Base-by-base conservation (phyloP, 2,888 invertebrate species). In the Cetonia aurata region DNA sequence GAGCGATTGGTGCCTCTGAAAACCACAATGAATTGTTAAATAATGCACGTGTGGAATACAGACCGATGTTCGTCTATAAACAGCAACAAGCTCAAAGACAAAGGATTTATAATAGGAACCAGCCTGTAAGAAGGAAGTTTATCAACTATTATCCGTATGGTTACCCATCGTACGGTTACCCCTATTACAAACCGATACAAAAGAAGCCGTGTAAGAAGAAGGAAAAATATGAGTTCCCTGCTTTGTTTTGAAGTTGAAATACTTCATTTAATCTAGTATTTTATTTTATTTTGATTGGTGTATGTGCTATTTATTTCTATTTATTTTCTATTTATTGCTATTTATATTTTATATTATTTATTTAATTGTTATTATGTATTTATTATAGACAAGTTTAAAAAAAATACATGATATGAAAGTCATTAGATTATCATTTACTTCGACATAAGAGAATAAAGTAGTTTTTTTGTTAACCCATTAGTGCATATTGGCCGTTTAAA, bases 111-210 rank as follows among this genome's bases (percentile, higher is more conserved):
- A 37, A 37, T 37, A 37, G 37, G 10, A 37, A 37, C 37, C 37
- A 41, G 10, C 52, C 33, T 13, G 12, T n/a, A 1, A 44, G 41
- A 25, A 25, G 25, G 4, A 52, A 25, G 52, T 25, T 2, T 8
- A 12, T 13, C 4, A 15, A 1, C 19, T 55, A 57, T 55, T 67
- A 67, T 33, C 56, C 67, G 8, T 56, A 67, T 31, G 56, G 67
- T 17, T 67, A 67, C 19, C 56, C 56, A 13, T 53, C 53, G 4
- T 67, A 67, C 25, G 56, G 56, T 56, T 67, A 67, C 19, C 67
- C 67, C 6, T 56, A 67, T 44, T 67, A 67, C 12, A 53, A 41
- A 13, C 66, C 66, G 6, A 15, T 42, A 31, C 37, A 33, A 19
- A 67, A 25, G 13, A 42, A 42, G 42, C 42, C 10, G 17, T 10